Evolutionary conservation across 2,888 invertebrate species (phyloP).

Genomic region (Prenolepis imparis): DNA sequence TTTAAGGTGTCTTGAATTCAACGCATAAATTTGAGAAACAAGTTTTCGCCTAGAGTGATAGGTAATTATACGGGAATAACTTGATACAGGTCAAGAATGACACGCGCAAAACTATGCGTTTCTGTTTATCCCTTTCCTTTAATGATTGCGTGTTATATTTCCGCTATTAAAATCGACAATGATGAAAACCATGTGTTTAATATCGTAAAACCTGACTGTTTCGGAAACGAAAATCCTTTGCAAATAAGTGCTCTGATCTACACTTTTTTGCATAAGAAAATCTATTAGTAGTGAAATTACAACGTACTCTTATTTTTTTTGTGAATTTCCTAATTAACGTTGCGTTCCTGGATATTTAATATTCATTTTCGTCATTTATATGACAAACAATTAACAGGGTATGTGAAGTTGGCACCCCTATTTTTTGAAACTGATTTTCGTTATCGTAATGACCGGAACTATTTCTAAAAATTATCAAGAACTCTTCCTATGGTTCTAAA

Average conservation of each 20-base stretch:
- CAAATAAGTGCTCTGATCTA: neutral
- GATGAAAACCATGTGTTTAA: conserved; percentile 12
- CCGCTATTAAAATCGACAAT: conserved; percentile 6
- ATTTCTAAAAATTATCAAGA: too few relatives aligned
- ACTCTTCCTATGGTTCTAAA: too few relatives aligned
- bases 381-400: neutral
- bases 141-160: neutral
- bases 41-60: neutral
- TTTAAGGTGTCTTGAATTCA: neutral
- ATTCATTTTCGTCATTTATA: neutral
- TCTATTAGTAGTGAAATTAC: conserved; percentile 36
- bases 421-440: too few relatives aligned
- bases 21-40: conserved; percentile 16
- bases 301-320: neutral
- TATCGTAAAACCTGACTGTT: conserved; percentile 9
- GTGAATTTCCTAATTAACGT: conserved; percentile 24
- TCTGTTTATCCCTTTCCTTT: neutral
- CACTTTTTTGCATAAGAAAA: conserved; percentile 3
- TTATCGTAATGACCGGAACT: too few relatives aligned
- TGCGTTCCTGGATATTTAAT: neutral
- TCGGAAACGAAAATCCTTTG: neutral
- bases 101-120: neutral
- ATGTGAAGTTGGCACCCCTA: too few relatives aligned
- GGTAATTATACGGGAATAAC: neutral
- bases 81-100: neutral